Evolutionary conservation across 1,140 invertebrate genomes (phyloP).

Genomic region (Druon quercuslanigerum): DNA sequence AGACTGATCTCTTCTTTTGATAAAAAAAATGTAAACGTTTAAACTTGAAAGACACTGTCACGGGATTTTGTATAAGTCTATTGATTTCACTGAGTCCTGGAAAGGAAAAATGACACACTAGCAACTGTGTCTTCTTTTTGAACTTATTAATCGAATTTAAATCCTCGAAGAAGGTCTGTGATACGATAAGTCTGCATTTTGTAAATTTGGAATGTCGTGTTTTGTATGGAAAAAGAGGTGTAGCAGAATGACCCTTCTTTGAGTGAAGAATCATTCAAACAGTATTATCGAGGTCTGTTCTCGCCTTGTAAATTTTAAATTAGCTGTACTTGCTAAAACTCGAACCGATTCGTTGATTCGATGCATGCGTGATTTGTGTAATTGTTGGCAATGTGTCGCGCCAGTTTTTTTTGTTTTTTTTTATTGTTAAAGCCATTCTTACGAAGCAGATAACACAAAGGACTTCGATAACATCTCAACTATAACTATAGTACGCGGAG

Average conservation of each 20-base stretch:
- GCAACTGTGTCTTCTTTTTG: neutral
- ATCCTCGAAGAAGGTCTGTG: constrained; percentile 24
- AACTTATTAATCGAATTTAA: constrained; percentile 21
- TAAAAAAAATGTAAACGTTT: constrained; percentile 4
- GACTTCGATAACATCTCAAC: constrained; percentile 21
- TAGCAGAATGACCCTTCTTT: neutral
- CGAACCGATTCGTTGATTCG: constrained; percentile 38
- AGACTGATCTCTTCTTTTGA: constrained; percentile 21
- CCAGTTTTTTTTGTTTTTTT: neutral
- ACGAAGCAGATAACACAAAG: constrained; percentile 9
- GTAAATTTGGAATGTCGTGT: constrained; percentile 16
- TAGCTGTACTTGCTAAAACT: constrained; percentile 35
- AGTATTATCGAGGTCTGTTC: constrained; percentile 45
- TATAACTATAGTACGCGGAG: constrained; percentile 38
- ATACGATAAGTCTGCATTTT: constrained; percentile 26
- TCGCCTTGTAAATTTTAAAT: constrained; percentile 37
- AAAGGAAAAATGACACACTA: neutral
- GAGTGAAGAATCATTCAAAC: constrained; percentile 32
- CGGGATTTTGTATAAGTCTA: neutral
- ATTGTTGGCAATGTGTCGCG: neutral
- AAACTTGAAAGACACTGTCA: neutral
- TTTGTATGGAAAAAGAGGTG: constrained; percentile 10
- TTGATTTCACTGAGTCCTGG: neutral
- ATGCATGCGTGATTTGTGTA: constrained; percentile 19
- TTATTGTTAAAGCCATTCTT: constrained; percentile 23